Conservation (phyloP, 1,140 invertebrate genomes). For the Hormaphis cornu region DNA sequence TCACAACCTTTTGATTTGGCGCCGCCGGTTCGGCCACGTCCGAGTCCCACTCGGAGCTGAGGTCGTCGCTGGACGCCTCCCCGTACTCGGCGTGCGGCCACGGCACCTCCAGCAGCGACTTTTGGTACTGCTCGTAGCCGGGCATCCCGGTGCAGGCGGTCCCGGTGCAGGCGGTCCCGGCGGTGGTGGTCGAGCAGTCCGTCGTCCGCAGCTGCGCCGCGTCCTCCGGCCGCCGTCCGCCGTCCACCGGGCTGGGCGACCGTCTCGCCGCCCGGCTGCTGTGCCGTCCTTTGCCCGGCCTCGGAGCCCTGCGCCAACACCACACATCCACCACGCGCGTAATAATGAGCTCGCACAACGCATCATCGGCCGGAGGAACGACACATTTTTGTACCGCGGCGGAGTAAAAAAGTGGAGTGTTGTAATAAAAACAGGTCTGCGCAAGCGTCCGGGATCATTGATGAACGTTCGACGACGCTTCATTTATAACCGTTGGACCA, state of each 20-base stretch:
- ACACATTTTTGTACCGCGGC: too few species aligned
- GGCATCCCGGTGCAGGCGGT: conserved; percentile 42
- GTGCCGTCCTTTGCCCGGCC: conserved; percentile 17
- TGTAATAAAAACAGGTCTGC: too few species aligned
- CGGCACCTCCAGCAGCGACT: conserved; percentile 62
- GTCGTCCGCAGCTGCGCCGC: neutral
- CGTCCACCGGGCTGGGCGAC: neutral
- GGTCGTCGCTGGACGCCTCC: conserved; percentile 74
- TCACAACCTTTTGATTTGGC: conserved; percentile 19
- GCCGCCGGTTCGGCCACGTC: conserved; percentile 49
- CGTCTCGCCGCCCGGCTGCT: conserved; percentile 21
- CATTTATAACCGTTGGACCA: too few species aligned
- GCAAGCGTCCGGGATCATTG: too few species aligned
- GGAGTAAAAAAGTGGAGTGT: too few species aligned
- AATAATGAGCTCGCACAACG: neutral
- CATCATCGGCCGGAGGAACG: too few species aligned
- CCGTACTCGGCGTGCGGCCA: conserved; percentile 57
- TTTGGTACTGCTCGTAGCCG: conserved; percentile 71
- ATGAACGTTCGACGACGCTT: too few species aligned
- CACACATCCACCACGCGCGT: neutral
- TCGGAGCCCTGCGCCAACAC: neutral
- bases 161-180: conserved; percentile 37
- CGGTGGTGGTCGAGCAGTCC: neutral
- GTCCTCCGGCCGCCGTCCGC: neutral
- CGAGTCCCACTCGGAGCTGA: conserved; percentile 82